phyloP scores from a whole-genome alignment of 2,888 invertebrate species.

The Elmis aenea region DNA sequence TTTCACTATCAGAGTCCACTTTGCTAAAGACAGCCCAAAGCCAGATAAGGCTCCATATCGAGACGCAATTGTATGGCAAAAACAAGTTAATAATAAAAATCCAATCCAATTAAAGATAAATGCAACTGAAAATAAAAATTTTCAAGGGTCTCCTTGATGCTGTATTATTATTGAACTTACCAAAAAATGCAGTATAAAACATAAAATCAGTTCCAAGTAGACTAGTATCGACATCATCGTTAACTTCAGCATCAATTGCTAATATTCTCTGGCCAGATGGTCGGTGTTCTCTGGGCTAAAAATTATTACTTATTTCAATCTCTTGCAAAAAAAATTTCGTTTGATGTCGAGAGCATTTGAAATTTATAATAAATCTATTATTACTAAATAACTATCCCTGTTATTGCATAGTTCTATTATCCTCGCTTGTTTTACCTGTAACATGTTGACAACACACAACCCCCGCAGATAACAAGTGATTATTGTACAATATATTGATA shows the following conservation, averaged over 20 bases:
- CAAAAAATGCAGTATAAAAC: slow-evolving; percentile 87
- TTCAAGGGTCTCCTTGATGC: slow-evolving; percentile 1
- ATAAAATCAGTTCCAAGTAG: slow-evolving; percentile 88
- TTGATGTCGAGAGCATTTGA: too few species aligned
- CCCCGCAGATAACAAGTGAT: too few species aligned
- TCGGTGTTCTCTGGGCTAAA: slow-evolving; percentile 34
- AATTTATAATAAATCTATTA: too few species aligned
- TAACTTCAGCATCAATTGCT: slow-evolving; percentile 69
- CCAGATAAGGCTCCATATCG: slow-evolving; percentile 90
- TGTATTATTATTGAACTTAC: slow-evolving; percentile 48
- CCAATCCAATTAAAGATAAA: slow-evolving; percentile 97
- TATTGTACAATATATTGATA: too few species aligned
- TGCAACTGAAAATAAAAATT: slow-evolving; percentile 61
- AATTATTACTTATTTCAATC: too few species aligned
- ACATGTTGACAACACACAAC: too few species aligned
- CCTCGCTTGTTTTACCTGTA: too few species aligned
- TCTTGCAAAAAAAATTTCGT: too few species aligned
- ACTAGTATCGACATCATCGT: slow-evolving; percentile 72
- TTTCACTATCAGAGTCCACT: slow-evolving; percentile 93
- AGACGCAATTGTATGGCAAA: slow-evolving; percentile 90
- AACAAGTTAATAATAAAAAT: slow-evolving; percentile 85
- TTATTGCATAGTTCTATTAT: too few species aligned
- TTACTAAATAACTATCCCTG: too few species aligned
- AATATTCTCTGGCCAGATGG: slow-evolving; percentile 50
- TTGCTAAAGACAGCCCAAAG: slow-evolving; percentile 87